Percentiles rank a stretch among this genome's conserved stretches.
Evolutionary conservation across 2,797 vertebrate genomes (phyloP).

Genomic region (Syngnathus rostellatus): DNA sequence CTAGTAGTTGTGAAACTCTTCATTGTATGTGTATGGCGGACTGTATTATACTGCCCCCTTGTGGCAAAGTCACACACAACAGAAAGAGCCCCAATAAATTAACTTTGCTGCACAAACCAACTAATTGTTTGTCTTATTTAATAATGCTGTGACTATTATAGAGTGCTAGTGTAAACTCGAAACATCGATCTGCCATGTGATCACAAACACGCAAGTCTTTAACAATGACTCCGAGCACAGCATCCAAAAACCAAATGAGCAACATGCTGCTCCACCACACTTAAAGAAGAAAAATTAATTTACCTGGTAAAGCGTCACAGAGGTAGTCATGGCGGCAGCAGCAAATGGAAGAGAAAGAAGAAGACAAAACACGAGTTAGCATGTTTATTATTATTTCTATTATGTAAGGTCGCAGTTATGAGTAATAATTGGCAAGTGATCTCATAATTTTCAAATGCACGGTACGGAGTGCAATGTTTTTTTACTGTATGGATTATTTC

Average conservation of each 20-base stretch:
- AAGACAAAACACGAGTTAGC: slow-evolving; percentile 46
- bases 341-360: slow-evolving; percentile 23
- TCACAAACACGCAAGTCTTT: no score
- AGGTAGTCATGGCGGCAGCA: slow-evolving; percentile 23
- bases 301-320: slow-evolving; percentile 57
- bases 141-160: no score
- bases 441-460: no score
- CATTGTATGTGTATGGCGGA: not conserved
- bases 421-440: no score
- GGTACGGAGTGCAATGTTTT: no score
- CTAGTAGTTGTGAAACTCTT: not conserved
- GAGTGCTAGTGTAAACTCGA: no score
- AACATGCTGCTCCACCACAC: no score
- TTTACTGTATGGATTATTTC: not conserved
- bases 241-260: not conserved
- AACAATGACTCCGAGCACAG: no score
- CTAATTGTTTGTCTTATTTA: no score
- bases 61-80: not conserved
- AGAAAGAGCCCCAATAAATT: not conserved
- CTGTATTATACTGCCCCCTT: not conserved
- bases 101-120: not conserved
- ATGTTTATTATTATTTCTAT: slow-evolving; percentile 11
- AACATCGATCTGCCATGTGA: no score
- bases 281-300: slow-evolving; percentile 28
- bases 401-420: no score